Conservation (phyloP, 2,797 vertebrate species). For the Microctenopoma stevenorrisi region DNA sequence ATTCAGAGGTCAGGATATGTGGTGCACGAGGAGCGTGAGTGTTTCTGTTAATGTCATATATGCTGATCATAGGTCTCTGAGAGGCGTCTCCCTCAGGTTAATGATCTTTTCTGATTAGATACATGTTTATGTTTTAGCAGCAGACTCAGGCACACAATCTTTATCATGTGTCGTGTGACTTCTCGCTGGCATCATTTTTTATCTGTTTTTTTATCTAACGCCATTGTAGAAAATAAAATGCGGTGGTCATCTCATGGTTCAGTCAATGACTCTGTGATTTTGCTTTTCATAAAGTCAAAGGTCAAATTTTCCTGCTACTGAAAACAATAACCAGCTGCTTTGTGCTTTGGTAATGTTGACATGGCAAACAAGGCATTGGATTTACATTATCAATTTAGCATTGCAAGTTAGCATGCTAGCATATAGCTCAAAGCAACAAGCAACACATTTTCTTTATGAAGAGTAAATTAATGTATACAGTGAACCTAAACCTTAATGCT, state of each 20-base stretch:
- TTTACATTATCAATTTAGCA: constrained; percentile 1
- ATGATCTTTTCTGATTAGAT: neutral
- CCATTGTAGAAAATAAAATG: too few relatives aligned
- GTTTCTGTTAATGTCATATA: neutral
- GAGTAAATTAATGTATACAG: too few relatives aligned
- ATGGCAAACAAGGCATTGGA: neutral
- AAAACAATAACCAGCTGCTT: neutral
- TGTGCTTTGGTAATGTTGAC: neutral
- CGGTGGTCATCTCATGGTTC: neutral
- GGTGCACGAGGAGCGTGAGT: neutral
- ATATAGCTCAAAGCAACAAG: neutral
- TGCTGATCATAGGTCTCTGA: neutral
- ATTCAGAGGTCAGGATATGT: neutral
- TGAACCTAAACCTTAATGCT: neutral
- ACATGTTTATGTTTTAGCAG: too few relatives aligned
- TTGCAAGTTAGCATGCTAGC: neutral
- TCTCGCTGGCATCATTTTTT: too few relatives aligned
- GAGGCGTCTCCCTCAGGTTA: too few relatives aligned
- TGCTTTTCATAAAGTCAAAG: neutral
- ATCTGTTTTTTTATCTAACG: too few relatives aligned
- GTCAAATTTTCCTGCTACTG: too few relatives aligned
- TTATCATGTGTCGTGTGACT: too few relatives aligned
- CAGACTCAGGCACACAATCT: too few relatives aligned
- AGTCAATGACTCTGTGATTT: neutral
- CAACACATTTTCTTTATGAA: too few relatives aligned